Percentiles rank a stretch among this genome's conserved stretches.
Conservation (phyloP, 2,888 invertebrate genomes). For the Isotomurus palustris region DNA sequence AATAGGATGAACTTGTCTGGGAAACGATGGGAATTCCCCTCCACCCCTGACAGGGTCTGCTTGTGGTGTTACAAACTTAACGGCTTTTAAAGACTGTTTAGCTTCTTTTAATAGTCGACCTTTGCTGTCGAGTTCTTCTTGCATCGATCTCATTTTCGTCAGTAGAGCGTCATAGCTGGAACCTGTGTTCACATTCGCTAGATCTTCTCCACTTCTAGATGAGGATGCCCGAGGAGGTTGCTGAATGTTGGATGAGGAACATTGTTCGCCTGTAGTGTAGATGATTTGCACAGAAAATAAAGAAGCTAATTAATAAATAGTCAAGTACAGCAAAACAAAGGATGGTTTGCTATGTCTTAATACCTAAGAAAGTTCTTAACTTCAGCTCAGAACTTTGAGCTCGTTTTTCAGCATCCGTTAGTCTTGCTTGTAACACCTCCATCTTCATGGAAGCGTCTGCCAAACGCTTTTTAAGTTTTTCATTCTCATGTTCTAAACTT, state of each 20-base stretch:
- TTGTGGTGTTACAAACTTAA: constrained; percentile 12
- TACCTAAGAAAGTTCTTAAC: constrained; percentile 40
- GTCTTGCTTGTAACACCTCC: constrained; percentile 29
- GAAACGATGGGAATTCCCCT: no score
- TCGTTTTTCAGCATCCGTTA: constrained; percentile 40
- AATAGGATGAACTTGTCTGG: no score
- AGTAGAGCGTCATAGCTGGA: constrained; percentile 18
- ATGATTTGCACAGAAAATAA: no score
- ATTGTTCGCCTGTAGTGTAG: background rate
- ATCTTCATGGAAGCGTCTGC: constrained; percentile 33
- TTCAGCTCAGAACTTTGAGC: constrained; percentile 44
- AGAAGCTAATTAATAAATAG: background rate
- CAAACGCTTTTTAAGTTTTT: constrained; percentile 35
- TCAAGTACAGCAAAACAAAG: background rate
- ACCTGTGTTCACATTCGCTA: background rate
- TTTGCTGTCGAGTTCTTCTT: constrained; percentile 25
- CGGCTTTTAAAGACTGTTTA: constrained; percentile 24
- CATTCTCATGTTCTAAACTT: constrained; percentile 38
- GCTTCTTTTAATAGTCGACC: constrained; percentile 19
- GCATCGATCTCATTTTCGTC: constrained; percentile 21
- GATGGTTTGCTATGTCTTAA: background rate
- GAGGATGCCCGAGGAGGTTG: no score
- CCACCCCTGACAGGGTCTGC: no score
- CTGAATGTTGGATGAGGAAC: background rate
- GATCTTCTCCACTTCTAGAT: no score